Conservation (phyloP, 1,140 invertebrate species). For the Octopus sinensis region DNA sequence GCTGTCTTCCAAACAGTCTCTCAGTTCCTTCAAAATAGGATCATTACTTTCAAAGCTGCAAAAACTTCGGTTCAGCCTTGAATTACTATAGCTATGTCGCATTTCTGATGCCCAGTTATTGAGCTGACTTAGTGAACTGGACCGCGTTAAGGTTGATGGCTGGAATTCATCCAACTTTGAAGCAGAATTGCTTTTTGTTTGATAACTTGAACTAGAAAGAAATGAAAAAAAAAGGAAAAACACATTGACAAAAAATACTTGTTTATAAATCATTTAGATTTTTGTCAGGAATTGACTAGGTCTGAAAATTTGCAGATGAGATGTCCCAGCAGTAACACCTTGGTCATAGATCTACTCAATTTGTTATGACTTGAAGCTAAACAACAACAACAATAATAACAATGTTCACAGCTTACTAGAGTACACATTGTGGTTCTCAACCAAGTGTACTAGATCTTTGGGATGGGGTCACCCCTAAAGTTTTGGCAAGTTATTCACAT, state of each 20-base stretch:
- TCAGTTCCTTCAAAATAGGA: conserved; percentile 16
- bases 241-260: too few species aligned
- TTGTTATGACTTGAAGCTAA: too few species aligned
- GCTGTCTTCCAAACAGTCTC: conserved; percentile 38
- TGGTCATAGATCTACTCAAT: too few species aligned
- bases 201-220: conserved; percentile 33
- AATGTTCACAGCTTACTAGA: background rate
- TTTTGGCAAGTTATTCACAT: too few species aligned
- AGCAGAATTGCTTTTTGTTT: conserved; percentile 26
- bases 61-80: conserved; percentile 36
- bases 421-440: background rate
- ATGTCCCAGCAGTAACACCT: too few species aligned
- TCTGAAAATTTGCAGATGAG: too few species aligned
- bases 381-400: background rate
- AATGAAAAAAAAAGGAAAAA: conserved; percentile 9
- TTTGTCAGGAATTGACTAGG: too few species aligned
- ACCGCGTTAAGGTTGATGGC: conserved; percentile 14
- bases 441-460: background rate
- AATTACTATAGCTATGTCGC: conserved; percentile 28
- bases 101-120: conserved; percentile 12
- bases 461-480: too few species aligned
- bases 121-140: conserved; percentile 27
- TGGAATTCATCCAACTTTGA: conserved; percentile 27
- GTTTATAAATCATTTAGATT: too few species aligned
- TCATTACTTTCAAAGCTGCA: background rate